A percentile compares a stretch with the other conserved stretches of the same genome.
Conservation (phyloP, 1,140 invertebrate species). For the Sminthurides bifidus region DNA sequence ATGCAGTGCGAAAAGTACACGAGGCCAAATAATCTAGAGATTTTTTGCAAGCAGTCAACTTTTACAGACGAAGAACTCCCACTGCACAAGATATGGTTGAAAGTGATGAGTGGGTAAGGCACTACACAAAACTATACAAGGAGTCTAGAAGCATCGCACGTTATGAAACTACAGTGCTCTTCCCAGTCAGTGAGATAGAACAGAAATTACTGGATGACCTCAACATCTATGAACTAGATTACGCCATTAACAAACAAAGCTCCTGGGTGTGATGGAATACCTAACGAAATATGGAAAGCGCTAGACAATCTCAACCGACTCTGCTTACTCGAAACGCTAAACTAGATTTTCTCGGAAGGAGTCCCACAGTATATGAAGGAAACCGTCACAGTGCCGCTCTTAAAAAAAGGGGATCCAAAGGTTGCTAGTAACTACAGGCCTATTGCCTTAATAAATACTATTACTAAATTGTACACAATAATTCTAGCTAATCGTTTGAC, state of each 20-base stretch:
- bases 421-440: constrained; percentile 10
- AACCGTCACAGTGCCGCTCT: constrained; percentile 4
- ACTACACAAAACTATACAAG: no score
- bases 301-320: neutral
- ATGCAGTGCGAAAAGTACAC: no score
- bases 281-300: constrained; percentile 19
- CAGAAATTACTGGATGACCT: no score
- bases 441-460: constrained; percentile 9
- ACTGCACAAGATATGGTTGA: no score
- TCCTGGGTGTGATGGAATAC: constrained; percentile 9
- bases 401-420: constrained; percentile 8
- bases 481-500: constrained; percentile 15
- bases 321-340: neutral
- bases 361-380: constrained; percentile 5
- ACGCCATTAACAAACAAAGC: constrained; percentile 7
- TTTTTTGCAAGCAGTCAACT: no score
- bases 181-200: no score
- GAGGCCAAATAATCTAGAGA: no score
- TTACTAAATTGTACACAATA: constrained; percentile 26
- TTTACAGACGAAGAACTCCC: no score
- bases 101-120: no score
- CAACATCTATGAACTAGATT: neutral
- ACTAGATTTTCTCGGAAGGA: neutral
- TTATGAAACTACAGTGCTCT: no score
- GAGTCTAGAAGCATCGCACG: no score